phyloP scores from a whole-genome alignment of 1,140 invertebrate species.

The Radopholus similis region DNA sequence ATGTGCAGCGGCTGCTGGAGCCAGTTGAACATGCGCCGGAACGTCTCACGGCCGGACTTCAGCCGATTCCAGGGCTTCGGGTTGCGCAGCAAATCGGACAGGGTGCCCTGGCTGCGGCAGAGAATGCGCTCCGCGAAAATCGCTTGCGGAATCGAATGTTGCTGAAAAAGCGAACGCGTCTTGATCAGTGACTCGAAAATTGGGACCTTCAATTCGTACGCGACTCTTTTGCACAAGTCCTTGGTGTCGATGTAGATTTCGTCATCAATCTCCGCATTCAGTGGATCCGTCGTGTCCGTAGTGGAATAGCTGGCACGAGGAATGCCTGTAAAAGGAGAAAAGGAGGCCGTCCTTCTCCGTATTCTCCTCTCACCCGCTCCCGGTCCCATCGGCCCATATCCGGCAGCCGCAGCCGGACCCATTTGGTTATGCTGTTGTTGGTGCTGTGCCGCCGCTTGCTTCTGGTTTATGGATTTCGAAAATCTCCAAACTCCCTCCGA shows the following conservation, averaged over 20 bases:
- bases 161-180: constrained; percentile 3
- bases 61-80: constrained; percentile 61
- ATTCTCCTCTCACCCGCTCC: constrained; percentile 15
- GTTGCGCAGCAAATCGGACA: constrained; percentile 59
- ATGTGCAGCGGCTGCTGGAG: constrained; percentile 55
- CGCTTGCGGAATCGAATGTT: constrained; percentile 60
- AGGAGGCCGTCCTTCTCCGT: not conserved
- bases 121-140: constrained; percentile 59
- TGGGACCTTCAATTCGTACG: constrained; percentile 53
- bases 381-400: constrained; percentile 19
- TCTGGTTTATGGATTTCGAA: not conserved
- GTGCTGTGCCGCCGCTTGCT: not conserved
- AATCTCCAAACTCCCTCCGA: not conserved
- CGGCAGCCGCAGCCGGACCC: not conserved
- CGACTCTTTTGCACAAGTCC: constrained; percentile 59
- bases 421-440: constrained; percentile 9
- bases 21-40: constrained; percentile 61
- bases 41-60: constrained; percentile 60
- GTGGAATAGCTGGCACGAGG: constrained; percentile 47
- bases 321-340: constrained; percentile 32
- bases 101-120: constrained; percentile 59
- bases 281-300: constrained; percentile 47
- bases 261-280: constrained; percentile 59
- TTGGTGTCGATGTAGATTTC: constrained; percentile 61
- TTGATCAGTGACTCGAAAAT: not conserved